Evolutionary conservation across 2,797 vertebrate species (phyloP).

Genomic region (Poecilia velifera): DNA sequence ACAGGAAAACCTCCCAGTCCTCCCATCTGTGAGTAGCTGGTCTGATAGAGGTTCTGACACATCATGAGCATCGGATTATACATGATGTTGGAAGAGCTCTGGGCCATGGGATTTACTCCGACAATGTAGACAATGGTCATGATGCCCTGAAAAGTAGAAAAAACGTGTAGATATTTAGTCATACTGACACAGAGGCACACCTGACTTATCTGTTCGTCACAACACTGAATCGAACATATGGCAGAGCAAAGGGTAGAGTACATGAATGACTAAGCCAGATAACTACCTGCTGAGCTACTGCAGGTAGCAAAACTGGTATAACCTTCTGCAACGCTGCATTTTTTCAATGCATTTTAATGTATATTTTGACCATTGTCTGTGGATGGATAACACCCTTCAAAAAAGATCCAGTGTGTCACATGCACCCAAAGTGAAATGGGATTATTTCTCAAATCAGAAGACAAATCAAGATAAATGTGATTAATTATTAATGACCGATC

Average conservation of each 20-base stretch:
- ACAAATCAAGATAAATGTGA: not conserved
- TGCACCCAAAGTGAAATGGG: not conserved
- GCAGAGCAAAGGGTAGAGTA: not conserved
- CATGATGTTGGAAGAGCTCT: slow-evolving; percentile 79
- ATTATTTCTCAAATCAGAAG: not conserved
- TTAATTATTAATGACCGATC: not conserved
- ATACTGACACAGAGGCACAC: not conserved
- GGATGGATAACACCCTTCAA: not conserved
- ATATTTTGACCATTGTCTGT: not conserved
- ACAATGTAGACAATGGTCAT: slow-evolving; percentile 90
- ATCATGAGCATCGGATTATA: slow-evolving; percentile 87
- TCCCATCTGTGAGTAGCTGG: slow-evolving; percentile 77
- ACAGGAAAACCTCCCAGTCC: slow-evolving; percentile 81
- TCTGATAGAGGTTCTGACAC: slow-evolving; percentile 85
- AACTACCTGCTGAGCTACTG: not conserved
- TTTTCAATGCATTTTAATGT: not conserved
- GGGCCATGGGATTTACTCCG: slow-evolving; percentile 90
- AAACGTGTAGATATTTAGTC: not conserved
- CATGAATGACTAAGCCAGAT: not conserved
- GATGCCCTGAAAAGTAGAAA: slow-evolving; percentile 71
- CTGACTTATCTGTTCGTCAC: not conserved
- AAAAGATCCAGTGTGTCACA: not conserved
- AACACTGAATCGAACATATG: not conserved
- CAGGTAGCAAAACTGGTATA: not conserved
- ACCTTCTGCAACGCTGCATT: not conserved